Base-by-base conservation (phyloP, 2,797 vertebrate species). In the Characodon lateralis region DNA sequence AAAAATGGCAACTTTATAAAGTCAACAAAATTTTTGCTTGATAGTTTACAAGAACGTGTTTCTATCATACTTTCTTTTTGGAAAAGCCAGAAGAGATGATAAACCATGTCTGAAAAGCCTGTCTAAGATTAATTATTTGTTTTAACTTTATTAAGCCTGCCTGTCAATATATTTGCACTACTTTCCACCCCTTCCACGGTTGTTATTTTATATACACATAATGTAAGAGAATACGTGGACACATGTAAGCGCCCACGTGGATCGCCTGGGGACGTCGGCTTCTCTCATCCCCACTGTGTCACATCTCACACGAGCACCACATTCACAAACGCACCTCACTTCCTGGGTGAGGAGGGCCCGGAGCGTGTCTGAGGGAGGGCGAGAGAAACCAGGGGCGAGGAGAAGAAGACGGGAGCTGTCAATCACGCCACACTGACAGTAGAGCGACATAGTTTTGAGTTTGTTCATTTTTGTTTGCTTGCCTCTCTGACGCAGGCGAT, bases 281-380 rank as follows among this genome's bases (percentile, higher is more conserved):
- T 89, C 85, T 85, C 85, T 91, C 87, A 78, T 89, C 92, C 94
- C 92, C 86, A 85, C 82, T 85, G 9, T 93, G 93, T 88, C 93
- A 94, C 93, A 94, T 95, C 91, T 95, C 94, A 93, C 94, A 95
- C 83, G 72, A 88, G 85, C 88, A 87, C 87, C 82, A 91, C 93
- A 92, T 93, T 94, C 92, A 92, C 90, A 94, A 93, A 93, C 90
- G 83, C 89, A 78, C 88, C 91, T 94, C 93, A 89, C 83, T 88
- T 91, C 83, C 89, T 90, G 84, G 48, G 78, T 71, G 80, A 83
- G 78, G 87, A 83, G 78, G 81, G 81, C 73, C 61, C 31, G 55
- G 77, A 84, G 84, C 20, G 82, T 72, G 82, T 78, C 77, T 24
- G 79, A 71, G 69, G 77, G 79, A 69, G 71, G 83, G 73, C 18